Evolutionary conservation across 1,140 invertebrate genomes (phyloP).

Genomic region (Lerema accius): DNA sequence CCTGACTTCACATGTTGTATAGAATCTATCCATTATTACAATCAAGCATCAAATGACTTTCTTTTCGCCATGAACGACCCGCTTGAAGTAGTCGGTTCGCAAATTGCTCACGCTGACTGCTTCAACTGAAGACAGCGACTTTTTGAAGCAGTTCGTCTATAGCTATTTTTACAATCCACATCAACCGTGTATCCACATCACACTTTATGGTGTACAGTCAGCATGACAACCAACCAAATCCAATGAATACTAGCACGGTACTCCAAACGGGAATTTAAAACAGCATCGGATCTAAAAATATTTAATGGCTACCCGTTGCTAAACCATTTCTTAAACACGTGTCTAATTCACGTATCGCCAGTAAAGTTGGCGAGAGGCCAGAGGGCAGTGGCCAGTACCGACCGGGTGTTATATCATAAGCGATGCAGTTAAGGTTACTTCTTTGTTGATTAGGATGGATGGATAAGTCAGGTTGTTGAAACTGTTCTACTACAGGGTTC

Average conservation of each 20-base stretch:
- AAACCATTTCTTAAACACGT: conserved; percentile 10
- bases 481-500: no score
- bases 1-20: neutral
- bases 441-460: neutral
- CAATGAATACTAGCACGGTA: neutral
- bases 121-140: no score
- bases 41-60: no score
- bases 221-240: neutral
- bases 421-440: neutral
- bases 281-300: neutral
- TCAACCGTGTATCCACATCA: no score
- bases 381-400: neutral
- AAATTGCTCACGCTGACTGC: no score
- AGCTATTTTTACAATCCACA: no score
- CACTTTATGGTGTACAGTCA: no score
- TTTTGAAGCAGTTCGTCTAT: no score
- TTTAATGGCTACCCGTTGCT: neutral
- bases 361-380: conserved; percentile 8
- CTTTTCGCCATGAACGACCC: no score
- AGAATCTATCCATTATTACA: conserved; percentile 6
- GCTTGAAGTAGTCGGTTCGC: no score
- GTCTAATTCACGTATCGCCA: neutral
- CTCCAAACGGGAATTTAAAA: neutral
- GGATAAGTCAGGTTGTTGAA: no score
- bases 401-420: neutral